Conservation (phyloP, 2,888 invertebrate species). For the Dyspetes luteomarginatus region DNA sequence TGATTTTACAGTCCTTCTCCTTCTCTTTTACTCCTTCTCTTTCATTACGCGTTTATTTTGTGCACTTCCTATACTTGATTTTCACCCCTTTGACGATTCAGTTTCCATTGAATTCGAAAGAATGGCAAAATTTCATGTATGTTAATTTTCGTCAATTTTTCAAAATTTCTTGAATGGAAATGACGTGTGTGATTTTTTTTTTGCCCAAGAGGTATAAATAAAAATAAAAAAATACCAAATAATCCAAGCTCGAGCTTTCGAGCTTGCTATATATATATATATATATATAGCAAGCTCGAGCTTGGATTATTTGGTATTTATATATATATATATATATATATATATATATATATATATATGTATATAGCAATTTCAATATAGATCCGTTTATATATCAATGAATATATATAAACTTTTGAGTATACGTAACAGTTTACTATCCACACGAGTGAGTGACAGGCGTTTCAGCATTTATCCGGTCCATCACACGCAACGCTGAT, state of each 20-base stretch:
- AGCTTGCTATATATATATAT: no score
- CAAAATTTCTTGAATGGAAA: no score
- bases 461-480: conserved; percentile 56
- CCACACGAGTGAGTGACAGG: conserved; percentile 48
- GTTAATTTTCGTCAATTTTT: no score
- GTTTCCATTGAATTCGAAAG: background rate
- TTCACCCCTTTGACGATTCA: no score
- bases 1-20: conserved; percentile 49
- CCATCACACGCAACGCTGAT: conserved; percentile 41
- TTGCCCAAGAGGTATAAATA: no score
- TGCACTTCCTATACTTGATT: no score
- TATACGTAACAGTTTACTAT: conserved; percentile 39
- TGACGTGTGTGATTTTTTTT: no score
- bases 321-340: background rate
- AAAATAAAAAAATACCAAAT: background rate
- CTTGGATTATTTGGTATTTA: background rate
- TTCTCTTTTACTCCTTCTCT: conserved; percentile 20
- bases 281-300: background rate
- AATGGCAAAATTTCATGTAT: no score
- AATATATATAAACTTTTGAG: conserved; percentile 17
- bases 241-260: no score
- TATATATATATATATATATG: background rate
- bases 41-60: conserved; percentile 8
- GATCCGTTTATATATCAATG: no score
- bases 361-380: no score